Percentiles rank a stretch among this genome's conserved stretches.
phyloP scores from a whole-genome alignment of 64 coral and sea anemone species.

The Cladopsammia gracilis region DNA sequence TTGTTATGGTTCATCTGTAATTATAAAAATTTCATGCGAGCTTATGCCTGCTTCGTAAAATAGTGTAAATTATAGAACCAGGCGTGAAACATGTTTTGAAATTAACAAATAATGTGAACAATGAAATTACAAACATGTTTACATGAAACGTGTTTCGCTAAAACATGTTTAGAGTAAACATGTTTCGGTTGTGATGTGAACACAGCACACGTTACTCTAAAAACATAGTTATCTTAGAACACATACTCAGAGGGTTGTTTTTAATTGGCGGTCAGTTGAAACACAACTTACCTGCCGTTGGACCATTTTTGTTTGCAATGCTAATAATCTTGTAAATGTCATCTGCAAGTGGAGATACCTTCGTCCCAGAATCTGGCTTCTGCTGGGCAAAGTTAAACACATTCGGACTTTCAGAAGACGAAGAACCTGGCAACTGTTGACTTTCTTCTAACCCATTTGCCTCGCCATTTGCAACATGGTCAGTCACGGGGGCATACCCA shows the following conservation, averaged over 20 bases:
- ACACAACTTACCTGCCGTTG: constrained; percentile 11
- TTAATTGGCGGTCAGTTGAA: background rate
- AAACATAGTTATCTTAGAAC: background rate
- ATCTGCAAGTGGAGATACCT: constrained; percentile 1
- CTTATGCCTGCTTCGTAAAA: no score
- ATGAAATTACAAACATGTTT: no score
- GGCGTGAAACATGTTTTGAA: no score
- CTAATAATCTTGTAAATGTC: constrained; percentile 25
- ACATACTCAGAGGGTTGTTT: background rate
- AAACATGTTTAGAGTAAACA: no score
- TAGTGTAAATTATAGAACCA: no score
- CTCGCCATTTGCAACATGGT: background rate
- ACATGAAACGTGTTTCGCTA: no score
- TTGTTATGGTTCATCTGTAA: no score
- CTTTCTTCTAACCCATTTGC: constrained; percentile 6
- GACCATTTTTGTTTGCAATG: constrained; percentile 33
- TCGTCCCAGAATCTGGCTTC: background rate
- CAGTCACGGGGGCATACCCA: background rate
- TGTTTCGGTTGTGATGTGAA: no score
- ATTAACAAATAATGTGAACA: no score
- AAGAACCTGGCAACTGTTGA: background rate
- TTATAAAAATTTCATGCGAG: no score
- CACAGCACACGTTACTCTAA: no score
- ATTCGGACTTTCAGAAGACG: background rate
- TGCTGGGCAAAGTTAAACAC: background rate